Base-by-base conservation (phyloP, 2,888 invertebrate genomes). In the Folsomia candida region DNA sequence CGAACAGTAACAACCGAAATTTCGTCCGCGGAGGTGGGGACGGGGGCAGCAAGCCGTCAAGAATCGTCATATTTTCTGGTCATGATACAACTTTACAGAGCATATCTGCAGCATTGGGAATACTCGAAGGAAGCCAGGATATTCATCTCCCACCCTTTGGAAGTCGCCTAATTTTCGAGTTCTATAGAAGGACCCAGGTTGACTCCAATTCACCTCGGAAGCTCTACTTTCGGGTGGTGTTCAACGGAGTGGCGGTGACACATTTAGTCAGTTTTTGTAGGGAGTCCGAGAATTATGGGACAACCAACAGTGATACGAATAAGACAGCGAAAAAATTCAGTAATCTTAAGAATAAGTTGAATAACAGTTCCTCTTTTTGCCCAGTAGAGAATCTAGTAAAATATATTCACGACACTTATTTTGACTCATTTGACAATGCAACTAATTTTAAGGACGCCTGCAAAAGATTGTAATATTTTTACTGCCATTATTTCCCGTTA, bases 51-150 rank as follows among this genome's bases (percentile, higher is more conserved):
- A 68, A 69, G 25, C 75, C 73, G 0, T 72, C 73, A 24, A 90
- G 89, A 80, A 87, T 93, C 69, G 89, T 92, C 0, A 81, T 94
- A 0, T 94, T 92, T 82, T 95, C 96, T 0, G 96, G 95, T 0
- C 97, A 97, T 81, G 97, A 97, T 83, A 91, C 92, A 81, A 96
- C 96, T 0, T 81, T 97, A 51, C 91, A 93, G 80, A 92, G 93
- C 76, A 83, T 97, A 51, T 88, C 92, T 1, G 86, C 91, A 1
- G 92, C 94, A 0, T 82, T 97, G 62, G 94, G 95, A 0, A 83
- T 93, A 2, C 71, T 73, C 29, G 82, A 84, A 57, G 85, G 86
- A 71, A 85, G 85, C 61, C 82, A 81, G 69, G 84, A 80, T 68
- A 81, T 84, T 20, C 87, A 89, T 18, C 87, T 90, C 74, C 90